phyloP scores from a whole-genome alignment of 2,797 vertebrate genomes.

The Chiloscyllium punctatum region DNA sequence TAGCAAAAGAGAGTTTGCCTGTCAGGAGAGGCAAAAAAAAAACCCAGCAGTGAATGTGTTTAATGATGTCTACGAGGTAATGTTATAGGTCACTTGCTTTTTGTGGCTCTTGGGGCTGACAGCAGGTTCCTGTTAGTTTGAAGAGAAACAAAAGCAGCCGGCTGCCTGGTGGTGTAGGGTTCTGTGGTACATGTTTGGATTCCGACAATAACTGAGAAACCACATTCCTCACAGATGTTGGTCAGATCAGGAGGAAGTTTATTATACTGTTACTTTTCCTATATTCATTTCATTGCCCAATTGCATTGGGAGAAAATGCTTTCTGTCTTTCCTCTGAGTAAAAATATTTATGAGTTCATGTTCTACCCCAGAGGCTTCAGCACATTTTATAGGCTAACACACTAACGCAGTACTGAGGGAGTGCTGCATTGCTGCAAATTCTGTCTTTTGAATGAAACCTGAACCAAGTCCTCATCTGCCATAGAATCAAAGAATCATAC shows the following conservation, averaged over 20 bases:
- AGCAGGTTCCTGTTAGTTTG: constrained; percentile 21
- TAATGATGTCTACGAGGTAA: constrained; percentile 29
- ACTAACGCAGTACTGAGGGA: background rate
- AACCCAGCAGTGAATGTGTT: background rate
- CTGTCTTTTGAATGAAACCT: background rate
- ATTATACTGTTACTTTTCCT: background rate
- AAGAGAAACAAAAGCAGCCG: background rate
- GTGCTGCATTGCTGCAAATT: background rate
- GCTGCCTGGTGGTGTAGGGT: background rate
- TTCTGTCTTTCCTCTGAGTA: background rate
- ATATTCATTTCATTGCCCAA: background rate
- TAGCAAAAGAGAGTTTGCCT: constrained; percentile 20
- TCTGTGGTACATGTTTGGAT: background rate
- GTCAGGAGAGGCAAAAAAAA: background rate
- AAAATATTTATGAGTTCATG: background rate
- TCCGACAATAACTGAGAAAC: background rate
- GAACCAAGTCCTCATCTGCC: background rate
- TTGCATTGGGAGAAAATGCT: background rate
- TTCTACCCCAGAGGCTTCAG: background rate
- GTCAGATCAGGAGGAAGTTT: too few species aligned
- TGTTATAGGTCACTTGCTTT: constrained; percentile 31
- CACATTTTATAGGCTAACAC: background rate
- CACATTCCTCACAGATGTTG: background rate
- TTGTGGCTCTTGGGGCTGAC: background rate
- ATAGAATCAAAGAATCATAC: too few species aligned